Evolutionary conservation across 2,888 invertebrate species (phyloP), one percentile per base, ranked within the genome.

Genomic region (Drosophila falleni): DNA sequence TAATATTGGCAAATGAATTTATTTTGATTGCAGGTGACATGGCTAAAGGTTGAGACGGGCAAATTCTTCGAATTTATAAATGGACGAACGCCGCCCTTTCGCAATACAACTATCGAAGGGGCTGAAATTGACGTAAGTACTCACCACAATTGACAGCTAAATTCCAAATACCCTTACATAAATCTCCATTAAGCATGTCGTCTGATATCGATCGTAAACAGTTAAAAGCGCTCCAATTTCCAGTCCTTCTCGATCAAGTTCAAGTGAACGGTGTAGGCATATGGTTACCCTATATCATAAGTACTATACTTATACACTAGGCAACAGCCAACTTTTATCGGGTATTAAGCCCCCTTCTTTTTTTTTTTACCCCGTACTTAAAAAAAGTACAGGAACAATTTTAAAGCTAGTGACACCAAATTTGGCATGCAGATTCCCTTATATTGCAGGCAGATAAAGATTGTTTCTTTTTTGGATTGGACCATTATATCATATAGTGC

Each of bases 11-110:
- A 65, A 65, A 61, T 61, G 35, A 54, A 64, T 68, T 71, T 65
- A 16, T 62, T 62, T 51, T 77, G 68, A 60, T 90, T 91, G 54
- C 90, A 93, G 93, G 93, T 93, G 84, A 91, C 92, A 67, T 93
- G 93, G 93, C 90, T 93, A 69, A 93, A 94, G 80, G 91, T 88
- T 81, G 92, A 92, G 80, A 90, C 86, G 81, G 94, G 94, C 19
- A 97, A 96, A 93, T 95, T 97, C 93, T 96, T 96, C 93, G 96
- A 96, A 93, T 97, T 95, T 92, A 95, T 97, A 91, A 95, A 95
- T 89, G 95, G 96, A 80, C 94, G 97, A 71, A 95, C 94, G 91
- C 96, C 96, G 79, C 96, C 96, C 61, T 96, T 95, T 90, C 94
- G 94, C 76, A 90, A 95, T 91, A 95, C 94, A 89, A 94, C 94